Base-by-base conservation (phyloP, 2,888 invertebrate species). In the Cantharis lateralis region DNA sequence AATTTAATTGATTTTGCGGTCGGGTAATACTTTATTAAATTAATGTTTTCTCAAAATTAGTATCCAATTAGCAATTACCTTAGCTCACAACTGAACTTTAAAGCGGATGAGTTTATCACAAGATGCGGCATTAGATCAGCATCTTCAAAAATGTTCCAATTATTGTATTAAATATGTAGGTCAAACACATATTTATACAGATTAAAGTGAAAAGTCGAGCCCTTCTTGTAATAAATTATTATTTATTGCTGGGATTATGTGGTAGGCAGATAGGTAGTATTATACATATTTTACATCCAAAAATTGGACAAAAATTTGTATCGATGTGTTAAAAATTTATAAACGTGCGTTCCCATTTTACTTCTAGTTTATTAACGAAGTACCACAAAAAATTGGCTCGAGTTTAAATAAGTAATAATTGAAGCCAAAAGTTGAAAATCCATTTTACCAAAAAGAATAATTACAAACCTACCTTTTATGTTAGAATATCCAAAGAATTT, bases 401-500 rank as follows among this genome's bases (percentile, higher is more conserved):
- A 32, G 13, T 32, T 32, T 32, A 5, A 32, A 13, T 32, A 32
- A 32, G 13, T 13, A 32, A 32, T 32, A n/a, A n/a, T n/a, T 5
- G n/a, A 48, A 48, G 48, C n/a, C 48, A 48, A n/a, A 48, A 48
- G 48, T 48, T 13, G 1, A n/a, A 2, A n/a, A 32, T 32, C 5
- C n/a, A 32, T 32, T 48, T 48, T 48, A n/a, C n/a, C n/a, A 68
- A 68, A 13, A 28, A 24, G 9, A 24, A 24, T 24, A 15, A 15
- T 15, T 28, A 11, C 15, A n/a, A 26, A n/a, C 71, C 24, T 24
- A 72, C 72, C 74, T 68, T 61, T 74, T 74, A 66, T 74, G 18
- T 63, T 63, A 64, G 61, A 74, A 63, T 70, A 74, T 74, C 74
- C 74, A 70, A 74, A 74, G 64, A 63, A 63, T 16, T 20, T 66